phyloP scores from a whole-genome alignment of 2,113 vertebrate genomes.

The Equus quagga region DNA sequence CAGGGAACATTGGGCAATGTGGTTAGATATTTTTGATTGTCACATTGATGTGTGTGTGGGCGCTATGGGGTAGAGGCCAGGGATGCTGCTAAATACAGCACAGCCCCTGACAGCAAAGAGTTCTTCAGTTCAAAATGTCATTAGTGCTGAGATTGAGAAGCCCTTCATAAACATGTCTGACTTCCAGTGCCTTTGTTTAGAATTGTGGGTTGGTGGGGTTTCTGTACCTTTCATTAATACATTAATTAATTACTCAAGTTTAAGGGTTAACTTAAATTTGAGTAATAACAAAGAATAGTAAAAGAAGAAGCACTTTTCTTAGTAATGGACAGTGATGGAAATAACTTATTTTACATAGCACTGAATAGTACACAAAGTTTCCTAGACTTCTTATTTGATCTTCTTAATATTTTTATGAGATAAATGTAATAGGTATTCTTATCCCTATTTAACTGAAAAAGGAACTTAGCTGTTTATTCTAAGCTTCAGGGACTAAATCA shows the following conservation, averaged over 20 bases:
- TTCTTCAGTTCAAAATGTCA: neutral
- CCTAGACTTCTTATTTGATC: neutral
- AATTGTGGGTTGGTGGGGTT: neutral
- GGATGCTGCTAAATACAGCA: neutral
- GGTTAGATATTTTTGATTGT: neutral
- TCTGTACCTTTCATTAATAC: neutral
- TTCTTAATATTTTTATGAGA: neutral
- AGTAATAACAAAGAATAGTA: neutral
- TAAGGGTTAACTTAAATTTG: neutral
- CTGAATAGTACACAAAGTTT: neutral
- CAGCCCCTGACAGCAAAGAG: neutral
- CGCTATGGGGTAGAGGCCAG: neutral
- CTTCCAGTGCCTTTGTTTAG: neutral
- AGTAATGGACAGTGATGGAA: neutral
- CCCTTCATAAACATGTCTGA: neutral
- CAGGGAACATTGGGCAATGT: neutral
- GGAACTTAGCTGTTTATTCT: neutral
- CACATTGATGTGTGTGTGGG: fast-evolving
- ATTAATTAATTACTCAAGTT: neutral
- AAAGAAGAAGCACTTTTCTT: neutral
- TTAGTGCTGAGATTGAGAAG: neutral
- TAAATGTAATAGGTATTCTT: neutral
- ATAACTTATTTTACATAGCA: neutral
- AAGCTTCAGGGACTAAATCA: neutral
- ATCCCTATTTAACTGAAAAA: neutral